Evolutionary conservation across 2,797 vertebrate species (phyloP), one percentile per base, ranked within the genome.

Genomic region (Xerus rutilus): DNA sequence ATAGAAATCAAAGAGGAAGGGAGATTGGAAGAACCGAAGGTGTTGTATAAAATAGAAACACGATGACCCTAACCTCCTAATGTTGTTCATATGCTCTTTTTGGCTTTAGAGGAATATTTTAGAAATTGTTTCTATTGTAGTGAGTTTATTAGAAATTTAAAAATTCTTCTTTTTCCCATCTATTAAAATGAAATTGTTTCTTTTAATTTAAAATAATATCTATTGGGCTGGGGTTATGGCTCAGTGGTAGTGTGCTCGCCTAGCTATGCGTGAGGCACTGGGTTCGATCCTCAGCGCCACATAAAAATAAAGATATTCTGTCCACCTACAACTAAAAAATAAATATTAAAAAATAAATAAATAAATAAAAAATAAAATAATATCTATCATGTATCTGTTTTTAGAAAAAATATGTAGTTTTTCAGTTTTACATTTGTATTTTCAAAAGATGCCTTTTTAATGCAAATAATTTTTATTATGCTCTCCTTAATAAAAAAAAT

Each of bases 141-240:
- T 77, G 21, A 94, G 54, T 43, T 95, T 81, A 64, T 73, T 91
- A 88, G 59, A 94, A 93, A 23, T 77, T 65, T 57, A 94, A 59
- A 3, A 59, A 35, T 93, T 78, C 30, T 72, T 91, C 43, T 82
- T 23, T 90, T 88, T 93, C 32, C 70, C 11, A 43, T 84, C 69
- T 57, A 86, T 65, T 96, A 78, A 83, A 77, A 78, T 82, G 57
- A 92, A 74, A 49, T 49, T 30, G 39, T 74, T 96, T 93, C 52
- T 86, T 93, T 77, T 49, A 65, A 86, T 91, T 95, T 74, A 93
- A 92, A 96, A 59, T 28, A 94, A 64, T 54, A 65, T 49, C 72
- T 87, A 20, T 91, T 3, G 39, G 39, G 39, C 39, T 39, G 39
- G 39, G 39, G 39, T 39, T 39, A 39, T 39, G 39, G 39, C 39